A percentile compares a stretch with the other conserved stretches of the same genome.
Evolutionary conservation across 2,888 invertebrate species (phyloP).

Genomic region (Acanthosepion pharaonis): DNA sequence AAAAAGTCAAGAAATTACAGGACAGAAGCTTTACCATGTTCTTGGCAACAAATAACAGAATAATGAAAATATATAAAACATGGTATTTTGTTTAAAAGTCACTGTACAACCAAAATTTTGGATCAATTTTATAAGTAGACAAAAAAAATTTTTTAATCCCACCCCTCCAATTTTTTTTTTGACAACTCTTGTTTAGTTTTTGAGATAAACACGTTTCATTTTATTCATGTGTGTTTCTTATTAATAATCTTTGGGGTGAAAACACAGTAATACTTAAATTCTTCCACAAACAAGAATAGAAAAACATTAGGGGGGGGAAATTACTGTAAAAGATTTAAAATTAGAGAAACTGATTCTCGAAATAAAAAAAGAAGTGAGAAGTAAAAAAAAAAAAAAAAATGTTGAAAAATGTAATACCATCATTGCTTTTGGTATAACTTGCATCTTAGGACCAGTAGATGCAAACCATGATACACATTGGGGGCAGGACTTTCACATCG

Average conservation of each 20-base stretch:
- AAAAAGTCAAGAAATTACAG: not conserved
- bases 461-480: not conserved
- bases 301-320: not conserved
- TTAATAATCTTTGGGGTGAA: not conserved
- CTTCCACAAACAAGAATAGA: not conserved
- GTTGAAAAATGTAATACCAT: not conserved
- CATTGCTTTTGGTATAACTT: not conserved
- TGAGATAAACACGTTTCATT: not conserved
- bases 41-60: not conserved
- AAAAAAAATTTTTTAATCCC: not conserved
- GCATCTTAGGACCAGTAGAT: not conserved
- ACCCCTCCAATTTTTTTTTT: not conserved
- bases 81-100: not conserved
- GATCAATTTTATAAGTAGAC: constrained; percentile 16
- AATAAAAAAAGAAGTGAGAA: not conserved
- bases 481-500: not conserved
- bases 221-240: not conserved
- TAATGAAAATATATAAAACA: constrained; percentile 33
- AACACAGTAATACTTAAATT: not conserved
- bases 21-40: constrained; percentile 33
- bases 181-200: not conserved
- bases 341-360: not conserved
- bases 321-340: not conserved
- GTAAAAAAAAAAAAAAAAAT: not conserved
- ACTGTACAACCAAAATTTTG: not conserved